These are phyloP conservation scores for Dolichallabes microphthalmus DNA, from an alignment of 2,113 vertebrate genomes.

Conservation along the genomic window DNA sequence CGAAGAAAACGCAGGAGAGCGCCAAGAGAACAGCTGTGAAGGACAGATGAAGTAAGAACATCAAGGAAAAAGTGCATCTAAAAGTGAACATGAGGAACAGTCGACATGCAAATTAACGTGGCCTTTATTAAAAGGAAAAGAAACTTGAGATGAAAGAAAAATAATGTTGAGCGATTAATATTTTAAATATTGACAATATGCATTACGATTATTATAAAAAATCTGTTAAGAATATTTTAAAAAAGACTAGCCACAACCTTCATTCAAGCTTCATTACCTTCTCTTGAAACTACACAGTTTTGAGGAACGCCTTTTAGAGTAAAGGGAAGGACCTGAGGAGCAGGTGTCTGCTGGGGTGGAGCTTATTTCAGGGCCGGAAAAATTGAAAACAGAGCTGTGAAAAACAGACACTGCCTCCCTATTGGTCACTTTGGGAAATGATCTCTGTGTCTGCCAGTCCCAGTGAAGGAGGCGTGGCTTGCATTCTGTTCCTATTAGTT, in stretches of 20 bases:
- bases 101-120: not conserved
- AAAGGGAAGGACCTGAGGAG: no score
- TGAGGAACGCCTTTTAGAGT: no score
- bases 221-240: no score
- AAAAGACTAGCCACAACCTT: no score
- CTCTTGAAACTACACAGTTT: no score
- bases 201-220: no score
- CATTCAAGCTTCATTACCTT: no score
- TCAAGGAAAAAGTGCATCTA: not conserved
- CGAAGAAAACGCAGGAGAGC: constrained; percentile 47
- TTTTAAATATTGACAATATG: no score
- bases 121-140: not conserved
- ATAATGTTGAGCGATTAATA: not conserved
- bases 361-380: not conserved
- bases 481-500: no score
- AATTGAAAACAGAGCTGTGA: not conserved
- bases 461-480: not conserved
- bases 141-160: not conserved
- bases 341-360: not conserved
- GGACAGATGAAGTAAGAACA: not conserved
- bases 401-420: not conserved
- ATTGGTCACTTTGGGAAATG: not conserved
- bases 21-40: constrained; percentile 52
- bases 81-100: not conserved
- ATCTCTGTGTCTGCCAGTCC: no score